Base-by-base conservation (phyloP, 2,797 vertebrate species). In the Avahi laniger region DNA sequence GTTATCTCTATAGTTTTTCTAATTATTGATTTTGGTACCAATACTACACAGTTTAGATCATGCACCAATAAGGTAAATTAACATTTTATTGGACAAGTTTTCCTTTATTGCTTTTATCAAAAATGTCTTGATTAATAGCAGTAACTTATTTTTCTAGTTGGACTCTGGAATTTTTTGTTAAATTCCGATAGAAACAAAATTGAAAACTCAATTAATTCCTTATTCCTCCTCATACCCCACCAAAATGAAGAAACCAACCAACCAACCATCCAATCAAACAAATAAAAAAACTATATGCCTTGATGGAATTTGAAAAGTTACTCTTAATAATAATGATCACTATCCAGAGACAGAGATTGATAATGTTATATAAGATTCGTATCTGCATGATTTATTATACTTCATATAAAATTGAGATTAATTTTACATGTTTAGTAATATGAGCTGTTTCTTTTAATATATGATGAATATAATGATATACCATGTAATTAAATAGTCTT, bases 111-210 rank as follows among this genome's bases (percentile, higher is more conserved):
- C 30, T 87, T 48, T 87, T 83, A 54, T 79, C 14, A 65, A 57
- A 96, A 86, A 72, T 76, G 15, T 72, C 72, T 95, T 79, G 24
- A 83, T 95, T 79, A 79, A 69, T 28, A 79, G 54, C 48, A 72
- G 11, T 22, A 82, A 61, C 12, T 91, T 59, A 67, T 69, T 91
- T 88, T 92, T 94, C 73, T 38, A 35, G 17, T 22, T 81, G 28
- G 26, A 70, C 28, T 80, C 76, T 54, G 50, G 48, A 75, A 52
- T 75, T 7, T 38, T 95, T 91, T 41, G 9, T 65, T 78, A 78
- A 84, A 61, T 89, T 93, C 57, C 7, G 15, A 61, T 20, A 75
- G 72, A 88, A 89, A 73, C n/a, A 38, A 95, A 91, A 50, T 59
- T 33, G 33, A 88, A 91, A 95, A 73, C 26, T 33, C 28, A 72